Evolutionary conservation across 2,797 vertebrate species (phyloP), one percentile per base, ranked within the genome.

Genomic region (Pitangus sulphuratus): DNA sequence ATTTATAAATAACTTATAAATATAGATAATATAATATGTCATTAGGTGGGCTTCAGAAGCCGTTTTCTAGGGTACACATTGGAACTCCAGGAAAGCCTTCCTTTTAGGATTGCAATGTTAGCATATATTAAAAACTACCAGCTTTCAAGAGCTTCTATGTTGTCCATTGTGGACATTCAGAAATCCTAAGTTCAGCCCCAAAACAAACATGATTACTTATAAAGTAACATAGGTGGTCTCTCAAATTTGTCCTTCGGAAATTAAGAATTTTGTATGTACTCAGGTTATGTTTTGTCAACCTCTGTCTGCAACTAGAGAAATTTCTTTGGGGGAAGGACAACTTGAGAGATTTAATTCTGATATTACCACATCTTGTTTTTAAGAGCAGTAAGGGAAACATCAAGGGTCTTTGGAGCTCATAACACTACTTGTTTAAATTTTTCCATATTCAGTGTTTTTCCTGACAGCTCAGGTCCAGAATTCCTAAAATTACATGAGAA

Each of bases 231-330:
- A 39, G 58, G 39, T 33, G 10, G 40, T 74, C 87, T 74, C 50
- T 62, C 60, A 80, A 87, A 92, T 85, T 71, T 83, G 81, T 77
- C 56, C 68, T 72, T 92, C 0, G 4, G 95, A 91, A 93, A 87
- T 92, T 31, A 87, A 84, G 56, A 82, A 87, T 56, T 87, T 84
- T n/a, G 22, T 54, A 56, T 6, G 2, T 62, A 57, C 51, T 74
- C 61, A 37, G 60, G n/a, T 90, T 94, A 70, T 83, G 79, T 92
- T 93, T 85, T 92, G 66, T 74, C 72, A 95, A 75, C 61, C 57
- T 84, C 61, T 80, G 35, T 28, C 69, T 40, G n/a, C 33, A 84
- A 69, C n/a, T 37, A 51, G 37, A 89, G 62, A 82, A 51, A 72
- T n/a, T 69, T 82, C 66, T 89, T 40, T 69, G 20, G 28, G 33